These are phyloP conservation scores for Nicator chloris DNA, from an alignment of 2,113 vertebrate species.

Conservation along the genomic window DNA sequence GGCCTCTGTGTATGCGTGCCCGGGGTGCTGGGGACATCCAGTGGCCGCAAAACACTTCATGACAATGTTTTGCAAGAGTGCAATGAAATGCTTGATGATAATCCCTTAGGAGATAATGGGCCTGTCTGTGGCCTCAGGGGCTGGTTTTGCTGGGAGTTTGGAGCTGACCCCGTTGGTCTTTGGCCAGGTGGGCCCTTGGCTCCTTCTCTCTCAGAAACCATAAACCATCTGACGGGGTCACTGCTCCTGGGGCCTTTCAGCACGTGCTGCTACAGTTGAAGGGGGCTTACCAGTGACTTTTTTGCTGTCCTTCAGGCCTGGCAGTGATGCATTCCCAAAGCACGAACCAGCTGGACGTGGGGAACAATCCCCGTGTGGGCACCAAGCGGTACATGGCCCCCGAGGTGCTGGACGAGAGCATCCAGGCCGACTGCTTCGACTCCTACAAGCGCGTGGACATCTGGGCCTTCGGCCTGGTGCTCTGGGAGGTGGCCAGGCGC, in stretches of 20 bases:
- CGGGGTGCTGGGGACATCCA: slow-evolving; percentile 28
- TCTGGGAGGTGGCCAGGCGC: slow-evolving; percentile 95
- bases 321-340: slow-evolving; percentile 98
- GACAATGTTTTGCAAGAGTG: background rate
- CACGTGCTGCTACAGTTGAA: rapidly evolving
- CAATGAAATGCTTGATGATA: background rate
- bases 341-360: slow-evolving; percentile 95
- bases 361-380: slow-evolving; percentile 96
- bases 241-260: rapidly evolving
- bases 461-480: slow-evolving; percentile 96
- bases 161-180: background rate
- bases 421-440: slow-evolving; percentile 97
- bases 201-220: background rate
- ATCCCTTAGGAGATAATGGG: background rate
- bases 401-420: slow-evolving; percentile 92
- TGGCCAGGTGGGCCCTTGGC: background rate
- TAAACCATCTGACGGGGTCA: rapidly evolving
- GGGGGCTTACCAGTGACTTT: rapidly evolving
- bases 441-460: slow-evolving; percentile 96
- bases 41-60: slow-evolving; percentile 34
- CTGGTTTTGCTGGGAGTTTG: background rate
- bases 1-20: background rate
- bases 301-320: slow-evolving; percentile 74
- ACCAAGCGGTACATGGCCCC: slow-evolving; percentile 99
- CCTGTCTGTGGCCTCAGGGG: background rate